A percentile compares a stretch with the other conserved stretches of the same genome.
These are phyloP conservation scores for Eurystomus glaucurus DNA, from an alignment of 2,797 vertebrate genomes.

Conservation along the genomic window DNA sequence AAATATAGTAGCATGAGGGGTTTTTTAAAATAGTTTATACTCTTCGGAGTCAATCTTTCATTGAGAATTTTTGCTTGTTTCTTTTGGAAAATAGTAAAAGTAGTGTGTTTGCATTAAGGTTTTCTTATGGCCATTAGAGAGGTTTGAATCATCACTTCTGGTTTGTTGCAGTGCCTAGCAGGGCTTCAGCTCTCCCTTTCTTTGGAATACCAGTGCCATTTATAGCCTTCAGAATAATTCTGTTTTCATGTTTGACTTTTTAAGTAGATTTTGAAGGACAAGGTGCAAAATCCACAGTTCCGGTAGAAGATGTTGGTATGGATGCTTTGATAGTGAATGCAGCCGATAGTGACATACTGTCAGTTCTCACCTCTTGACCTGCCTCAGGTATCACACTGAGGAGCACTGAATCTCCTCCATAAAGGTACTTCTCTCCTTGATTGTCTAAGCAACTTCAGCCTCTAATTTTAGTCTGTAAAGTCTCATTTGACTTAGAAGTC, in stretches of 20 bases:
- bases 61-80: slow-evolving; percentile 56
- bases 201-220: background rate
- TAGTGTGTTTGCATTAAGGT: slow-evolving; percentile 14
- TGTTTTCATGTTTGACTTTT: background rate
- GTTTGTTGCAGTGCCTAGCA: slow-evolving; percentile 11
- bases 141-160: slow-evolving; percentile 31
- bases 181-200: background rate
- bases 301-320: background rate
- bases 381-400: background rate
- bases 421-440: background rate
- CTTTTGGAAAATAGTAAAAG: slow-evolving; percentile 23
- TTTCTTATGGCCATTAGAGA: background rate
- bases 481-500: background rate
- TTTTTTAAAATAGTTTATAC: slow-evolving; percentile 46
- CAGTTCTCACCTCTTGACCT: background rate
- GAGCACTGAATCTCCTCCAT: background rate
- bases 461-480: background rate
- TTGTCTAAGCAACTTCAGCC: background rate
- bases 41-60: slow-evolving; percentile 26
- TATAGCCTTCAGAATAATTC: slow-evolving; percentile 8
- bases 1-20: slow-evolving; percentile 51
- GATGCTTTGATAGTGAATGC: background rate
- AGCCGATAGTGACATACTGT: background rate
- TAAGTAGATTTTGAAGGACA: slow-evolving; percentile 6
- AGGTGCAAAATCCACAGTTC: background rate